Percentiles rank a stretch among this genome's conserved stretches.
These are phyloP conservation scores for Acrocephalus kingi DNA, from an alignment of 2,113 vertebrate species.

Conservation along the genomic window DNA sequence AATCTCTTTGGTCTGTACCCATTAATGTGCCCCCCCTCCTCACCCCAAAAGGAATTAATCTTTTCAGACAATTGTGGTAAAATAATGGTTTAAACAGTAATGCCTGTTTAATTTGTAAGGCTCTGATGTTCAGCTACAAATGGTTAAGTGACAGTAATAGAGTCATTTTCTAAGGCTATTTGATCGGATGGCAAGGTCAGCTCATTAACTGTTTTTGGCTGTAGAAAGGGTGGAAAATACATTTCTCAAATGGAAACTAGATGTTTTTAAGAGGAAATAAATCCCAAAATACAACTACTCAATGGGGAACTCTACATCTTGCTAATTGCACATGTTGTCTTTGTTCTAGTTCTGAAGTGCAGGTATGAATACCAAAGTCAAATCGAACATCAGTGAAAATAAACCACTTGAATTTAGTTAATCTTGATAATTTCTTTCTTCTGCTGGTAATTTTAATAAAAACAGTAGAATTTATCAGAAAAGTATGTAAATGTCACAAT, in stretches of 20 bases:
- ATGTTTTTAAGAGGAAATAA: slow-evolving; percentile 13
- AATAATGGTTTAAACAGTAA: slow-evolving; percentile 75
- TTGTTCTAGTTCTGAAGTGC: neutral
- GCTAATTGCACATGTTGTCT: neutral
- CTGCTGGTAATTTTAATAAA: neutral
- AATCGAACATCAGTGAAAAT: neutral
- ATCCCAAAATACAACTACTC: neutral
- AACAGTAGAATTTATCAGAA: neutral
- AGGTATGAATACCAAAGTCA: neutral
- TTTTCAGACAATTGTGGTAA: slow-evolving; percentile 76
- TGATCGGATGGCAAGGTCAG: slow-evolving; percentile 48
- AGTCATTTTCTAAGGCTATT: slow-evolving; percentile 64
- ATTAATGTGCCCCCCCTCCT: slow-evolving; percentile 85
- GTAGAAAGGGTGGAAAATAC: slow-evolving; percentile 9
- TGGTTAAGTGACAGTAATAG: slow-evolving; percentile 69
- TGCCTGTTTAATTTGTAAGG: slow-evolving; percentile 77
- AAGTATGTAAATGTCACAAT: neutral
- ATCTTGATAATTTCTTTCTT: neutral
- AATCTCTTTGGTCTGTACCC: slow-evolving; percentile 85
- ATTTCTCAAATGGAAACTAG: slow-evolving; percentile 8
- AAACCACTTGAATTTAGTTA: neutral
- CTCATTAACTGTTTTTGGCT: slow-evolving; percentile 58
- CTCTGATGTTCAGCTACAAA: slow-evolving; percentile 66
- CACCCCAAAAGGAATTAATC: slow-evolving; percentile 77
- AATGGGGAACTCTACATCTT: neutral